Percentiles rank a stretch among this genome's conserved stretches.
phyloP scores from a whole-genome alignment of 2,797 vertebrate species.

The Chelon labrosus region DNA sequence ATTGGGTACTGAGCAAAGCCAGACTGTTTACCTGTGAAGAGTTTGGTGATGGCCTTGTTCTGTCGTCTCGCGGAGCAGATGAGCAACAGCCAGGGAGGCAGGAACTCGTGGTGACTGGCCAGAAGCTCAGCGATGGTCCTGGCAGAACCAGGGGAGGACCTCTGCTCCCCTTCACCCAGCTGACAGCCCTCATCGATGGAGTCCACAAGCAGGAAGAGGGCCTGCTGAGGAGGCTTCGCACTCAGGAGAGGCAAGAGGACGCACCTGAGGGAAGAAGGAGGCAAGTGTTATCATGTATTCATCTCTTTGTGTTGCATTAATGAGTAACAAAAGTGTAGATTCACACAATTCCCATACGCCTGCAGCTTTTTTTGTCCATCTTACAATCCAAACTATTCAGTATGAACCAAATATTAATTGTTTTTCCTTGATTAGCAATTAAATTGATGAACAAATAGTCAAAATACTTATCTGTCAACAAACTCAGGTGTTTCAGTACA shows the following conservation, averaged over 20 bases:
- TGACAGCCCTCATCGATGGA: conserved; percentile 95
- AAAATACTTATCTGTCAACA: no score
- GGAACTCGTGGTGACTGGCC: conserved; percentile 94
- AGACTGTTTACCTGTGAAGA: conserved; percentile 90
- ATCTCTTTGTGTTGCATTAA: background rate
- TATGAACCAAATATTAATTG: no score
- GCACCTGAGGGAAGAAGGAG: conserved; percentile 83
- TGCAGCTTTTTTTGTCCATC: no score
- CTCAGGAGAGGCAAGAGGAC: conserved; percentile 94
- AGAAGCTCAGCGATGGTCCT: conserved; percentile 95
- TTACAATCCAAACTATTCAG: no score
- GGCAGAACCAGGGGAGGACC: conserved; percentile 83
- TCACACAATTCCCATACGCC: no score
- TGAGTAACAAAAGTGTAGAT: background rate
- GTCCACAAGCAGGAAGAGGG: conserved; percentile 93
- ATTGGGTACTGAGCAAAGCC: background rate
- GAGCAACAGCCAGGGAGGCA: conserved; percentile 97
- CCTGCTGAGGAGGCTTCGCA: conserved; percentile 91
- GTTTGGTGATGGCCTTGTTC: conserved; percentile 96
- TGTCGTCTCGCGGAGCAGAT: conserved; percentile 95
- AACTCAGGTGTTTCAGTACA: no score
- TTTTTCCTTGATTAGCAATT: no score
- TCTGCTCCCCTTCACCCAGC: conserved; percentile 87
- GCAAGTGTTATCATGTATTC: background rate
- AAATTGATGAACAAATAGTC: no score